Conservation (phyloP, 1,140 invertebrate species). For the Akabosia matsudoensis region DNA sequence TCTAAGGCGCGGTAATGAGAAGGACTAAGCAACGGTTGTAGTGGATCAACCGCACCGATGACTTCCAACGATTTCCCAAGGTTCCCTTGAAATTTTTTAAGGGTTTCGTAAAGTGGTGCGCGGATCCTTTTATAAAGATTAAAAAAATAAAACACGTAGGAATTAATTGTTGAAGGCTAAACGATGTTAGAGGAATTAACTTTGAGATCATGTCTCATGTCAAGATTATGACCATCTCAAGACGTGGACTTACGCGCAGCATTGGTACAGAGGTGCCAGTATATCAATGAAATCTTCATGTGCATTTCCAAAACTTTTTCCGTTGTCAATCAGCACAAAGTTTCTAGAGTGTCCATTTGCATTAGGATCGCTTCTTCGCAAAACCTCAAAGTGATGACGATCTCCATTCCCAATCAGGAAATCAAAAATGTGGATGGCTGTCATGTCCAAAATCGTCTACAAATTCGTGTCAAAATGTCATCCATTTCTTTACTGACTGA, state of each 20-base stretch:
- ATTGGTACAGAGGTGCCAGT: constrained; percentile 83
- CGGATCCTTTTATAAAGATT: constrained; percentile 59
- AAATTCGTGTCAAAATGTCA: constrained; percentile 7
- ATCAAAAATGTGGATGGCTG: constrained; percentile 86
- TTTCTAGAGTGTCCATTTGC: constrained; percentile 49
- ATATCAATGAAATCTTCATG: constrained; percentile 77
- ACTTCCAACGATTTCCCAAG: constrained; percentile 58
- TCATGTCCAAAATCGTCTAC: constrained; percentile 80
- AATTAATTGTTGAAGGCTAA: not conserved
- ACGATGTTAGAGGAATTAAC: not conserved
- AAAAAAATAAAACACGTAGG: not conserved
- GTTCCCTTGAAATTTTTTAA: constrained; percentile 62
- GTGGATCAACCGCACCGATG: constrained; percentile 54
- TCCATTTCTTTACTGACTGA: not conserved
- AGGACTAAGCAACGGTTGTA: constrained; percentile 66
- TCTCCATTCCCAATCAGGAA: constrained; percentile 93
- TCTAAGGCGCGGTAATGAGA: constrained; percentile 76
- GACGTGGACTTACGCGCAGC: constrained; percentile 77
- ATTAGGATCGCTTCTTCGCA: constrained; percentile 53
- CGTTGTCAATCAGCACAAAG: constrained; percentile 85
- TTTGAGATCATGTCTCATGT: too few species aligned
- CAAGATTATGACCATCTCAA: not conserved
- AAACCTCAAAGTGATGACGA: constrained; percentile 83
- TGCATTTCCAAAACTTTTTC: constrained; percentile 87
- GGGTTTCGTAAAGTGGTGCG: constrained; percentile 64